A percentile compares a stretch with the other conserved stretches of the same genome.
Conservation (phyloP, 1,140 invertebrate species). For the Heliconius eleuchia region DNA sequence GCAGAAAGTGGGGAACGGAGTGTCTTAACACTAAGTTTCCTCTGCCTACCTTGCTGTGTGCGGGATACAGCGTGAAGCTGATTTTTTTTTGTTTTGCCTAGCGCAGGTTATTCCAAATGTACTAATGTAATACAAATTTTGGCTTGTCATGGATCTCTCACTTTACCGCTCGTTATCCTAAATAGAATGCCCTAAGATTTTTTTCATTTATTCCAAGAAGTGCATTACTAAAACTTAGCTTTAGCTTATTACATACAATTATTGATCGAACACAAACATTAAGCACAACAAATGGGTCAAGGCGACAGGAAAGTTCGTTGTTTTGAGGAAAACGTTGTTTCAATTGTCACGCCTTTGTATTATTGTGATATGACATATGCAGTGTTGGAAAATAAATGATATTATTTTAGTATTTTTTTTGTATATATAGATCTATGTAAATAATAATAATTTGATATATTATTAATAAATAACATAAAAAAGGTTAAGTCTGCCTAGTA, state of each 20-base stretch:
- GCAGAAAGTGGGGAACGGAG: no score
- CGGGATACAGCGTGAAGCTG: no score
- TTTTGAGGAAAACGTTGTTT: not conserved
- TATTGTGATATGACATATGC: not conserved
- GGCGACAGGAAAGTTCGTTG: not conserved
- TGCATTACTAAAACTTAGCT: not conserved
- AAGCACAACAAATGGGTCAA: not conserved
- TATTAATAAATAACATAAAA: no score
- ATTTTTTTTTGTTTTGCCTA: no score
- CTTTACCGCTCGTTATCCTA: not conserved
- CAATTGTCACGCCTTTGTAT: not conserved
- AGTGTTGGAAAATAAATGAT: not conserved
- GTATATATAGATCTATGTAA: no score
- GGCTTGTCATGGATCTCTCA: no score
- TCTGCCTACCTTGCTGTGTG: no score
- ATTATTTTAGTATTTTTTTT: not conserved
- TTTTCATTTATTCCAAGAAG: not conserved
- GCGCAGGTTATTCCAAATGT: no score
- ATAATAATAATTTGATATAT: no score
- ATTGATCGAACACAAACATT: not conserved
- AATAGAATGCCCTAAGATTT: not conserved
- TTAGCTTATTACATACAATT: slow-evolving; percentile 13
- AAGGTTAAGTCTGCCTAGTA: no score
- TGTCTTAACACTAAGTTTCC: no score
- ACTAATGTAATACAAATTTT: no score